Conservation (phyloP, 2,113 vertebrate genomes). For the Toxostoma redivivum region DNA sequence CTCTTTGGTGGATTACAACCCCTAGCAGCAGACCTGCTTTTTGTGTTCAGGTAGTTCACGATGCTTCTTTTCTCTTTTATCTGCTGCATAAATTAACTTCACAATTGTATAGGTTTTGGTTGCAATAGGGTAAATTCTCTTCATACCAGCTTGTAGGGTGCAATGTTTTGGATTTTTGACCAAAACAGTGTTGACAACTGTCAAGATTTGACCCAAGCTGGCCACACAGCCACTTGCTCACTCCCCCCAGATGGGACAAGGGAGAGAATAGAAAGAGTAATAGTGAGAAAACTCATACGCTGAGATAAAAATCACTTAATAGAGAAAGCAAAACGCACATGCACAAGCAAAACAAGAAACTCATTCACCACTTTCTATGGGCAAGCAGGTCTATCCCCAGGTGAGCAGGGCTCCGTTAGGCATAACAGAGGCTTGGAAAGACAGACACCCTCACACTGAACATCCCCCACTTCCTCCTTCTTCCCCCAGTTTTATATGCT, state of each 20-base stretch:
- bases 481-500: not conserved
- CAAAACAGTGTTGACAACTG: not conserved
- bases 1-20: not conserved
- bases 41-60: not conserved
- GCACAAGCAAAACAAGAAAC: not conserved
- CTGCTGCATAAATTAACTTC: not conserved
- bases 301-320: not conserved
- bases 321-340: rapidly evolving
- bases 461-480: not conserved
- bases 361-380: not conserved
- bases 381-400: not conserved
- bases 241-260: rapidly evolving
- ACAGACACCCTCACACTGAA: not conserved
- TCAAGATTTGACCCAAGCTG: not conserved
- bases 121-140: not conserved
- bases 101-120: not conserved
- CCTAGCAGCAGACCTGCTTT: not conserved
- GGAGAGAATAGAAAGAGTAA: not conserved
- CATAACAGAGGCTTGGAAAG: not conserved
- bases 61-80: not conserved
- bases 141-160: not conserved
- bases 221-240: not conserved
- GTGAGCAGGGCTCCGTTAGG: not conserved
- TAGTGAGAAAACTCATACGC: not conserved
- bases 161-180: not conserved